Conservation (phyloP, 1,140 invertebrate genomes). For the Lutraria rhynchaena region DNA sequence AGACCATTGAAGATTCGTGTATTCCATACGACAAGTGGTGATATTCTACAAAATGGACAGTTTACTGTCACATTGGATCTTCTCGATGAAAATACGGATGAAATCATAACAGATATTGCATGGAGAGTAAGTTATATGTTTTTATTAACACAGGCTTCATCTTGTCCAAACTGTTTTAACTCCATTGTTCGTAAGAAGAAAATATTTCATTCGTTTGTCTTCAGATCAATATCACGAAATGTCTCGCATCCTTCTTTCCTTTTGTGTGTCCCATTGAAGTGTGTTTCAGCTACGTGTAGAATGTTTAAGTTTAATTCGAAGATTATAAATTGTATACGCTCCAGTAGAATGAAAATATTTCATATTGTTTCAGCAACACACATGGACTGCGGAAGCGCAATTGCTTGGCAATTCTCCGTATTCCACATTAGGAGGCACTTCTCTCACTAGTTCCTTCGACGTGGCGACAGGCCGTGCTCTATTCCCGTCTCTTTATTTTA, state of each 20-base stretch:
- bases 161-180: too few relatives aligned
- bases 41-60: slow-evolving; percentile 2
- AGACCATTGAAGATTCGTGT: slow-evolving; percentile 55
- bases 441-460: slow-evolving; percentile 15
- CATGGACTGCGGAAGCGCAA: slow-evolving; percentile 1
- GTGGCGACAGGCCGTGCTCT: slow-evolving; percentile 34
- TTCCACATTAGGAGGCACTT: neutral
- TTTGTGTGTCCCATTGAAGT: too few relatives aligned
- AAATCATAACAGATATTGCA: slow-evolving; percentile 50
- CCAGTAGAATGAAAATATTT: too few relatives aligned
- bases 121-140: slow-evolving; percentile 59
- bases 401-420: slow-evolving; percentile 4
- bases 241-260: too few relatives aligned
- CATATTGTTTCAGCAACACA: slow-evolving; percentile 26
- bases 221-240: too few relatives aligned
- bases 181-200: too few relatives aligned
- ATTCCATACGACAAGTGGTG: slow-evolving; percentile 10
- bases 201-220: too few relatives aligned
- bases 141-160: too few relatives aligned
- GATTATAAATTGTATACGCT: too few relatives aligned
- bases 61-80: slow-evolving; percentile 60
- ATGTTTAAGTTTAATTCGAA: too few relatives aligned
- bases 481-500: slow-evolving; percentile 63
- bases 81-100: slow-evolving; percentile 57
- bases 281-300: too few relatives aligned